A percentile compares a stretch with the other conserved stretches of the same genome.
Conservation (phyloP, 2,888 invertebrate species). For the Leptarthrus brevirostris region DNA sequence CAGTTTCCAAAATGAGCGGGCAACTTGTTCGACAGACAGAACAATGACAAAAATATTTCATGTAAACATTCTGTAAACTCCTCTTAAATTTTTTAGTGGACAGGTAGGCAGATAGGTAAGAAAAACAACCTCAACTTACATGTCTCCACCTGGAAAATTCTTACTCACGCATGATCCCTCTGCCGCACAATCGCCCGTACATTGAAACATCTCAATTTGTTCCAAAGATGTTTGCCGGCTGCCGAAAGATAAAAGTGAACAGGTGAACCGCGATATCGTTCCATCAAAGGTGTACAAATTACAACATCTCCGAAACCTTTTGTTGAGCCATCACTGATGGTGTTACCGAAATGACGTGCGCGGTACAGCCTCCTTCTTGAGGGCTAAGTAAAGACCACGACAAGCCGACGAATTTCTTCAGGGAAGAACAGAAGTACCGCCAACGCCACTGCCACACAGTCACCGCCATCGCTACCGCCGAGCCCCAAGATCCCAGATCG, state of each 20-base stretch:
- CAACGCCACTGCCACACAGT: too few relatives aligned
- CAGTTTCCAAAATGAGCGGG: too few relatives aligned
- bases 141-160: background rate
- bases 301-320: conserved; percentile 30
- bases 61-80: conserved; percentile 9
- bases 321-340: conserved; percentile 22
- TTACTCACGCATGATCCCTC: background rate
- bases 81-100: conserved; percentile 25
- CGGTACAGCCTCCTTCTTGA: background rate
- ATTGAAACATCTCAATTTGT: background rate
- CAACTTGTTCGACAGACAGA: too few relatives aligned
- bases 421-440: conserved; percentile 29
- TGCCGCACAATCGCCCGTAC: too few relatives aligned
- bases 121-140: background rate
- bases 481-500: too few relatives aligned
- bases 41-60: conserved; percentile 4
- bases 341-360: conserved; percentile 31
- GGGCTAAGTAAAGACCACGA: background rate
- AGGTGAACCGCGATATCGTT: background rate
- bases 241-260: conserved; percentile 2
- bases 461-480: too few relatives aligned
- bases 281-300: conserved; percentile 19
- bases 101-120: too few relatives aligned
- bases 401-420: background rate
- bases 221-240: conserved; percentile 4